Base-by-base conservation (phyloP, 2,888 invertebrate genomes). In the Dicyrtomina minuta region DNA sequence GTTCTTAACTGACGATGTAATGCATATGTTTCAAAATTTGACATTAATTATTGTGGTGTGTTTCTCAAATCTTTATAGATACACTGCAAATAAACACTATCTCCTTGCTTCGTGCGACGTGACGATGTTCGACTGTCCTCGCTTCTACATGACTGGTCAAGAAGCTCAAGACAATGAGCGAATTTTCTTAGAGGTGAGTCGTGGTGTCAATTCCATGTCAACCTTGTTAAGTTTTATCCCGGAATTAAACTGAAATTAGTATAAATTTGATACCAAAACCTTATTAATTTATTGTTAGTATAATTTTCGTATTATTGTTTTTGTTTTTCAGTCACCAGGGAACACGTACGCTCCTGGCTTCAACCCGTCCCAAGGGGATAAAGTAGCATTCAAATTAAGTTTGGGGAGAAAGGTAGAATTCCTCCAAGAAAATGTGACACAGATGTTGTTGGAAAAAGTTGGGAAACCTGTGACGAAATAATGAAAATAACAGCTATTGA, bases 21-120 rank as follows among this genome's bases (percentile, higher is more conserved):
- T n/a, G n/a, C n/a, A n/a, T n/a, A n/a, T n/a, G n/a, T n/a, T n/a
- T n/a, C n/a, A n/a, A n/a, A n/a, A n/a, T n/a, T n/a, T n/a, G n/a
- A n/a, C n/a, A 33, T 33, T 33, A 33, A 33, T 49, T 27, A 56
- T 58, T 44, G 58, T 67, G 8, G 46, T 44, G 58, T 67, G 8
- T 17, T 15, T 59, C 27, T 55, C 51, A 13, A 64, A 58, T 26
- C 58, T 75, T 77, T 44, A 43, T 70, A 83, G 84, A 44, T 89
- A 86, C 82, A 86, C 88, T 70, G 86, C 87, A 80, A 79, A 84
- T 15, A 90, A 89, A 81, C 75, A 81, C 39, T 80, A 81, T 26
- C 79, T 90, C 44, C 84, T 89, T 86, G 84, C 83, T 72, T 84
- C n/a, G 2, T n/a, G 33, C 2, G n/a, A 39, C n/a, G 33, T 20